Percentiles rank a stretch among this genome's conserved stretches.
Conservation (phyloP, 2,113 vertebrate genomes). For the Solea solea region DNA sequence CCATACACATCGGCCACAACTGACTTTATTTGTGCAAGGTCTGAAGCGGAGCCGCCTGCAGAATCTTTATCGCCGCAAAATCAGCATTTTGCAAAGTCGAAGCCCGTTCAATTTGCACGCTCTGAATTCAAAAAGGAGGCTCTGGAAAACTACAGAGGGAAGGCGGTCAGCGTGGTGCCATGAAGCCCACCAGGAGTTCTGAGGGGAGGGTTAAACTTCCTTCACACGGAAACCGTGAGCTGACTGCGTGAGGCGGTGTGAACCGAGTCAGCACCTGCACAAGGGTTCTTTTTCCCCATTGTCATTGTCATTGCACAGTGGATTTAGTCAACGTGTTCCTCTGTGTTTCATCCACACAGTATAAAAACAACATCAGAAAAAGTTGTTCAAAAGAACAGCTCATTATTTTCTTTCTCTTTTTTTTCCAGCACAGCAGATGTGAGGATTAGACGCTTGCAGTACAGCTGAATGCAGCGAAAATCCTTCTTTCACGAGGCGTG, state of each 20-base stretch:
- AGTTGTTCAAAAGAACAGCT: too few species aligned
- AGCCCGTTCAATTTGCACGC: constrained; percentile 6
- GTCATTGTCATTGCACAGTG: too few species aligned
- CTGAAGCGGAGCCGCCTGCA: constrained; percentile 15
- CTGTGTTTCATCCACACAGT: too few species aligned
- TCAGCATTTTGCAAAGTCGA: constrained; percentile 20
- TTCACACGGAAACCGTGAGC: constrained; percentile 9
- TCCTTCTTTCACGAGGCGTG: too few species aligned
- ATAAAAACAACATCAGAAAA: too few species aligned
- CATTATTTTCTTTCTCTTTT: too few species aligned
- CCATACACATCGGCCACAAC: background rate
- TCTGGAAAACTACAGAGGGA: constrained; percentile 11
- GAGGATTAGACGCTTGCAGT: too few species aligned
- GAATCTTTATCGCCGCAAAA: constrained; percentile 28
- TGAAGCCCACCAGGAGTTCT: constrained; percentile 27
- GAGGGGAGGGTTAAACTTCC: constrained; percentile 28
- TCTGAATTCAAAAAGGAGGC: constrained; percentile 17
- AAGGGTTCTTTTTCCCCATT: background rate
- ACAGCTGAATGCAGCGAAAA: too few species aligned
- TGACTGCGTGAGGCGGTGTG: constrained; percentile 8
- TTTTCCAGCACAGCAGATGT: too few species aligned
- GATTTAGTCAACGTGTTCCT: too few species aligned
- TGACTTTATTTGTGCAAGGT: constrained; percentile 23
- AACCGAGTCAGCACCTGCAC: background rate
- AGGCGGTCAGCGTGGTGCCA: constrained; percentile 1